These are phyloP conservation scores for Gibbula magus DNA, from an alignment of 2,888 invertebrate genomes.

Conservation along the genomic window DNA sequence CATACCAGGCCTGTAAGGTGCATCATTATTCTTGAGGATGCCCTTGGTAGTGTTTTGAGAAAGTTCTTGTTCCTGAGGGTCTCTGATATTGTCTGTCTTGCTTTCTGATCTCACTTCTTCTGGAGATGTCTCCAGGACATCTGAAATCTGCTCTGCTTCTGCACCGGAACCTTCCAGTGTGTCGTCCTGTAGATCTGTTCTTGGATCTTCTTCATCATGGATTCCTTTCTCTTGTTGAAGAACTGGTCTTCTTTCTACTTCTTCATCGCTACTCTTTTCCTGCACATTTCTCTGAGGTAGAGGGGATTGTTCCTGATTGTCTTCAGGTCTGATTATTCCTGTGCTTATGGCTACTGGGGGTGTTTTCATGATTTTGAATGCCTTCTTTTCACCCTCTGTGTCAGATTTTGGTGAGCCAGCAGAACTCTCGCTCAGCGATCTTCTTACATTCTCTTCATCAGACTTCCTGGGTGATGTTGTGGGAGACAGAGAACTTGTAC, in stretches of 20 bases:
- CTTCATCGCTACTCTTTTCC: conserved; percentile 29
- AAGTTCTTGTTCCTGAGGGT: not conserved
- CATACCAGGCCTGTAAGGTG: not conserved
- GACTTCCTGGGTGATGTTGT: not conserved
- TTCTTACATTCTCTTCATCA: not conserved
- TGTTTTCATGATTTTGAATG: not conserved
- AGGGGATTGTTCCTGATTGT: not conserved
- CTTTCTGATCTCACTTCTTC: not conserved
- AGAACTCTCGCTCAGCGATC: not conserved
- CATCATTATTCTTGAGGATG: not conserved
- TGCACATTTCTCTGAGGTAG: conserved; percentile 22
- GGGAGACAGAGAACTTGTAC: conserved; percentile 11
- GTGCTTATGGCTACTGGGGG: not conserved
- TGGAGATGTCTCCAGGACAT: not conserved
- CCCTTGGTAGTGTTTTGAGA: not conserved
- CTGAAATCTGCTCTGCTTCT: not conserved
- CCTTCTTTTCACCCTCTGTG: not conserved
- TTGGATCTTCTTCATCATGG: not conserved
- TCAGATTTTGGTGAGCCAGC: not conserved
- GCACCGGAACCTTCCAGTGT: not conserved
- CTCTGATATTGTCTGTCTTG: not conserved
- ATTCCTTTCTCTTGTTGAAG: conserved; percentile 34
- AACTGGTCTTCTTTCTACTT: conserved; percentile 19
- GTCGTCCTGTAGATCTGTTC: not conserved
- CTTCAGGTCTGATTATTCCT: not conserved